Percentiles rank a stretch among this genome's conserved stretches.
phyloP scores from a whole-genome alignment of 2,888 invertebrate species.

The Mimachlamys varia region DNA sequence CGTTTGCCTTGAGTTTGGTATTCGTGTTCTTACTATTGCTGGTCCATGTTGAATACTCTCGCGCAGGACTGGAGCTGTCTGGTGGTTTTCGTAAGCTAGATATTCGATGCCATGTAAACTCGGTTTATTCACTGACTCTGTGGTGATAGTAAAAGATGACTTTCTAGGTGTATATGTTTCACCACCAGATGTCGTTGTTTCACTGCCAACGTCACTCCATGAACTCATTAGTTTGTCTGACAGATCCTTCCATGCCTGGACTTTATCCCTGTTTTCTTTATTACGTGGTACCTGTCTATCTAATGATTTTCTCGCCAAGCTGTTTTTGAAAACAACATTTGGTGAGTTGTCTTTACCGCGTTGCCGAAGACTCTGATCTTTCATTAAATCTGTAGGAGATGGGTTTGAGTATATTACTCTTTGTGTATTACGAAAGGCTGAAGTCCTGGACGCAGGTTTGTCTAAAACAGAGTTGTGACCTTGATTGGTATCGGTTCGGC shows the following conservation, averaged over 20 bases:
- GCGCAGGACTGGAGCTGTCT: not conserved
- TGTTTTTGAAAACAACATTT: not conserved
- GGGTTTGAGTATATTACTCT: not conserved
- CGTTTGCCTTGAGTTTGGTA: not conserved
- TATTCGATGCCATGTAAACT: no score
- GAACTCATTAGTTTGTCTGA: not conserved
- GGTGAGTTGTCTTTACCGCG: not conserved
- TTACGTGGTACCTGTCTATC: not conserved
- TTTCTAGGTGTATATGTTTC: not conserved
- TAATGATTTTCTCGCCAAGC: not conserved
- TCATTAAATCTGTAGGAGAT: not conserved
- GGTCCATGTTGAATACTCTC: not conserved
- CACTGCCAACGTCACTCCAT: not conserved
- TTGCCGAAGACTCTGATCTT: no score
- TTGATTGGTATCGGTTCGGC: not conserved
- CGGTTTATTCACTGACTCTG: no score
- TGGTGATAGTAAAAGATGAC: not conserved
- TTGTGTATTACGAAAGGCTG: not conserved
- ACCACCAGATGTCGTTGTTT: not conserved
- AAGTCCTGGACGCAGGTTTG: not conserved
- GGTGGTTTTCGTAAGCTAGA: not conserved
- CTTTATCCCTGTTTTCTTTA: not conserved
- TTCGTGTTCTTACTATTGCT: not conserved
- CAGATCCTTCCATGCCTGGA: not conserved
- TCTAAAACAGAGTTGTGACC: not conserved